phyloP scores from a whole-genome alignment of 2,888 invertebrate genomes.

The Pherbina coryleti region DNA sequence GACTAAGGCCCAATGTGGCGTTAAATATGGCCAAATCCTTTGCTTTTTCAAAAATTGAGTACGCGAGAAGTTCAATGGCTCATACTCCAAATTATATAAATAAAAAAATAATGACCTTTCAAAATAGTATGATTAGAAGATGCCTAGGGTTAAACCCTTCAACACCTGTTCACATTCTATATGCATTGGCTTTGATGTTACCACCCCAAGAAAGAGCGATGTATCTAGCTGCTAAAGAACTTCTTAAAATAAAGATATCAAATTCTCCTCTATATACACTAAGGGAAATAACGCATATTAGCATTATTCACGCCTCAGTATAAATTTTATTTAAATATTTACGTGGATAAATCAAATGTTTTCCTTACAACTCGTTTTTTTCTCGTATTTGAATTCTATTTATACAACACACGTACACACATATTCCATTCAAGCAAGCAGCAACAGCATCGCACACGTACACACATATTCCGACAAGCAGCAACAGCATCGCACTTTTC shows the following conservation, averaged over 20 bases:
- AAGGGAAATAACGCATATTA: no score
- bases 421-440: no score
- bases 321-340: no score
- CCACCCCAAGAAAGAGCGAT: background rate
- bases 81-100: background rate
- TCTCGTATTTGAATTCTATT: no score
- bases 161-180: background rate
- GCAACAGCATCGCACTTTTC: no score
- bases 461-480: no score
- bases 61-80: background rate
- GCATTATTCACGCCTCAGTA: no score
- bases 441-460: no score
- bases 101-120: constrained; percentile 19
- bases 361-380: no score
- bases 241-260: constrained; percentile 9
- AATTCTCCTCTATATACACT: background rate
- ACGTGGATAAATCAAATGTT: no score
- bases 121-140: constrained; percentile 1
- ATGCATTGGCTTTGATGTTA: background rate
- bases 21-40: background rate
- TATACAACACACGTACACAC: no score
- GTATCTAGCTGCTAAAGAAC: constrained; percentile 28
- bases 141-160: background rate
- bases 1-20: background rate
- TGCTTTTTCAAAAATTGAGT: constrained; percentile 3